phyloP scores from a whole-genome alignment of 2,113 vertebrate genomes.

The Lepus timidus region DNA sequence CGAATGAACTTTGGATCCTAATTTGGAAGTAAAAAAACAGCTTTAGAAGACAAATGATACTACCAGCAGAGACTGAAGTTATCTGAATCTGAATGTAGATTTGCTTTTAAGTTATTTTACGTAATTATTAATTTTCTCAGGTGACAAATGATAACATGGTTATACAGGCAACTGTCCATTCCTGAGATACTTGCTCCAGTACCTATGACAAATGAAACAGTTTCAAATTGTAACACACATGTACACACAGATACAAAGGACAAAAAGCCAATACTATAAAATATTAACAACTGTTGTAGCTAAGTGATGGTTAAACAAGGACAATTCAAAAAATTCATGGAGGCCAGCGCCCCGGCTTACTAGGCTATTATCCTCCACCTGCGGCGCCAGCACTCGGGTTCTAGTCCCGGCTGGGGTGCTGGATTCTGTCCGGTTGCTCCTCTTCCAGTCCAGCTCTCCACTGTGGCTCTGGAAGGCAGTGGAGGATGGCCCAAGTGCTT shows the following conservation, averaged over 20 bases:
- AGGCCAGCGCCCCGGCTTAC: too few species aligned
- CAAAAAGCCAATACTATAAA: neutral
- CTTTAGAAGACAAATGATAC: neutral
- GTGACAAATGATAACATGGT: neutral
- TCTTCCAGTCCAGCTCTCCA: too few species aligned
- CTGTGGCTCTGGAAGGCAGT: too few species aligned
- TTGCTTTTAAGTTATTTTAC: slow-evolving; percentile 35
- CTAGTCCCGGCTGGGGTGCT: too few species aligned
- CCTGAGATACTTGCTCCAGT: neutral
- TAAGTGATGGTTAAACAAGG: neutral
- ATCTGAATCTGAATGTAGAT: neutral
- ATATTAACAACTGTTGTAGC: neutral
- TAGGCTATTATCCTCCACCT: too few species aligned
- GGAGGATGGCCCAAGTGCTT: too few species aligned
- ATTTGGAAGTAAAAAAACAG: neutral
- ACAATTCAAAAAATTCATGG: too few species aligned
- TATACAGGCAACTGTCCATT: neutral
- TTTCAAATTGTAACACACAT: neutral
- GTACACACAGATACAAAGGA: neutral
- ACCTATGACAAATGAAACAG: slow-evolving; percentile 8
- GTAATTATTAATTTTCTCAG: slow-evolving; percentile 9
- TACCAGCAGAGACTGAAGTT: neutral
- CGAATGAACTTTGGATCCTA: neutral
- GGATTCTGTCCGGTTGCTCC: too few species aligned
- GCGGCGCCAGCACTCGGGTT: too few species aligned